Evolutionary conservation across 2,113 vertebrate genomes (phyloP).

Genomic region (Myrmecophaga tridactyla): DNA sequence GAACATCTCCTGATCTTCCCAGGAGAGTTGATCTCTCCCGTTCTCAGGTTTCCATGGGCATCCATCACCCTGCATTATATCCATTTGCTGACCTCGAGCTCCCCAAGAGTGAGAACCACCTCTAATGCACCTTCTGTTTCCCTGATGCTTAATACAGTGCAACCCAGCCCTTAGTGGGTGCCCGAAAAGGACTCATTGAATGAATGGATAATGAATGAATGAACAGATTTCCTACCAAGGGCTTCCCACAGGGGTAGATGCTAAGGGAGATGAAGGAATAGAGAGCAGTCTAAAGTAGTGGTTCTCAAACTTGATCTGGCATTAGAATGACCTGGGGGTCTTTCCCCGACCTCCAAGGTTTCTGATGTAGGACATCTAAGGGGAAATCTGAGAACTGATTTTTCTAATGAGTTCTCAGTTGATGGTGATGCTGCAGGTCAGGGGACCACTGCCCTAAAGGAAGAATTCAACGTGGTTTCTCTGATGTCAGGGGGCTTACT

Average conservation of each 20-base stretch:
- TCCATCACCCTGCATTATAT: not conserved
- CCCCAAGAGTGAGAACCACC: not conserved
- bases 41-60: not conserved
- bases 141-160: fast-evolving
- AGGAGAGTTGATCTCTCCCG: not conserved
- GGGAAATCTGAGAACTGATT: not conserved
- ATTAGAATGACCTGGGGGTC: not conserved
- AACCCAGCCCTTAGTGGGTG: not conserved
- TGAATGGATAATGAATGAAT: not conserved
- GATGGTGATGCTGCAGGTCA: not conserved
- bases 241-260: not conserved
- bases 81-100: not conserved
- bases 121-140: not conserved
- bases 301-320: not conserved
- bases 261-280: not conserved
- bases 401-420: not conserved
- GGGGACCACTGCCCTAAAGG: not conserved
- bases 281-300: too few relatives aligned
- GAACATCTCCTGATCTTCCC: not conserved
- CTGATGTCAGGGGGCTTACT: not conserved
- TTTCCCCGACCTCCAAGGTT: not conserved
- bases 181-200: not conserved
- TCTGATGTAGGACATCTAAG: not conserved
- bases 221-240: not conserved
- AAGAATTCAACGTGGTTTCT: not conserved